A percentile compares a stretch with the other conserved stretches of the same genome.
Evolutionary conservation across 2,113 vertebrate species (phyloP).

Genomic region (Elaphurus davidianus): DNA sequence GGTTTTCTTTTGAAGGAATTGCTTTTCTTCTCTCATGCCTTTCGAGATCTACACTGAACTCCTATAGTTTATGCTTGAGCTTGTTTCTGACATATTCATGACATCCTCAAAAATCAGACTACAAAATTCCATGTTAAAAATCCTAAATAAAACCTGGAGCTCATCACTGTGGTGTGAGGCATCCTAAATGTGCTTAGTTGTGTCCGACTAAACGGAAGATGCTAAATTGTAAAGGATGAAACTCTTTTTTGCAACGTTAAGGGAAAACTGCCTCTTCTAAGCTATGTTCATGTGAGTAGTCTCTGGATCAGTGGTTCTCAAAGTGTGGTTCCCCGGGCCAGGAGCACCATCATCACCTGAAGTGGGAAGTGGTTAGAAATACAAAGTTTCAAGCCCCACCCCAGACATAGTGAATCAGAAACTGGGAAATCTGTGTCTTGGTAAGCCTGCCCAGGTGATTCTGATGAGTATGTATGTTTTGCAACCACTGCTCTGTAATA

Average conservation of each 20-base stretch:
- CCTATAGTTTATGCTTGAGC: background rate
- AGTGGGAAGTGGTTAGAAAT: background rate
- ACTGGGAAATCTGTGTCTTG: background rate
- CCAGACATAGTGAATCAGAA: background rate
- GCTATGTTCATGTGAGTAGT: background rate
- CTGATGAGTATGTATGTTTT: background rate
- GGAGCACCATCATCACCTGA: background rate
- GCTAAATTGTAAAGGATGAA: background rate
- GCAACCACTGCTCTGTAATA: background rate
- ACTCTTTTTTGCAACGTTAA: background rate
- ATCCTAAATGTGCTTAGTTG: background rate
- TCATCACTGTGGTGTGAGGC: background rate
- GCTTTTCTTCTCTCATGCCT: background rate
- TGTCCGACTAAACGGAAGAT: background rate
- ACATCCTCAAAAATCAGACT: background rate
- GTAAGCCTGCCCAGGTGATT: background rate
- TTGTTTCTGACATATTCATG: background rate
- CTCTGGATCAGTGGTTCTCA: background rate
- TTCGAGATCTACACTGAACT: background rate
- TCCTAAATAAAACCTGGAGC: background rate
- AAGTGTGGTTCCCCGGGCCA: background rate
- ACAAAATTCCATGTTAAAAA: background rate
- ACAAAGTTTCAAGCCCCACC: background rate
- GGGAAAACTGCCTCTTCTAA: background rate
- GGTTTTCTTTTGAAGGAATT: background rate